Conservation (phyloP, 2,888 invertebrate genomes). For the Tetragonisca angustula region DNA sequence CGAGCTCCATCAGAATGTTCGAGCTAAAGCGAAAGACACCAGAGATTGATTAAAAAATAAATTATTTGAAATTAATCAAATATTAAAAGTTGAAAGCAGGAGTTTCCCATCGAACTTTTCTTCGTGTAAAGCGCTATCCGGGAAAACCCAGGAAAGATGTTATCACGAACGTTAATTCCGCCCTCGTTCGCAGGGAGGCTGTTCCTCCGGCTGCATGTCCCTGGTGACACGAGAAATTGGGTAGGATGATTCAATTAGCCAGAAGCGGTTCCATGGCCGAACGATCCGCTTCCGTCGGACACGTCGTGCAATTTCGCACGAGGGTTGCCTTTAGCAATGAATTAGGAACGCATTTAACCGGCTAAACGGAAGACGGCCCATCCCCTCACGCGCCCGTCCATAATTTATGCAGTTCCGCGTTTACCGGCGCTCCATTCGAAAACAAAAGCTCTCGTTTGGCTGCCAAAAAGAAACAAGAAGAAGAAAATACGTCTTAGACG, state of each 20-base stretch:
- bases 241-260: slow-evolving; percentile 70
- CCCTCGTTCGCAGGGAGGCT: neutral
- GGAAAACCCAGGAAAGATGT: neutral
- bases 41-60: too few species aligned
- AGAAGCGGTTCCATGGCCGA: slow-evolving; percentile 56
- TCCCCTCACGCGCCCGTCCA: neutral
- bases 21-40: neutral
- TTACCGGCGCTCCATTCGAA: neutral
- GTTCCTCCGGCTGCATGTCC: slow-evolving; percentile 37
- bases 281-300: slow-evolving; percentile 61
- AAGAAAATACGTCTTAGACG: neutral
- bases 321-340: slow-evolving; percentile 46
- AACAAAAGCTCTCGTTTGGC: neutral
- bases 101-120: neutral
- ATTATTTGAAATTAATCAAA: too few species aligned
- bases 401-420: neutral
- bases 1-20: neutral
- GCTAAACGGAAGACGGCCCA: slow-evolving; percentile 10
- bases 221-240: slow-evolving; percentile 67
- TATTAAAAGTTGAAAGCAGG: neutral
- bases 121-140: neutral
- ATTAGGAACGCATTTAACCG: slow-evolving; percentile 52
- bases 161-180: slow-evolving; percentile 30
- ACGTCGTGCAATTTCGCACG: slow-evolving; percentile 58
- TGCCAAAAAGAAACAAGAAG: neutral